Evolutionary conservation across 2,797 vertebrate genomes (phyloP).

Genomic region (Galaxias olidus): DNA sequence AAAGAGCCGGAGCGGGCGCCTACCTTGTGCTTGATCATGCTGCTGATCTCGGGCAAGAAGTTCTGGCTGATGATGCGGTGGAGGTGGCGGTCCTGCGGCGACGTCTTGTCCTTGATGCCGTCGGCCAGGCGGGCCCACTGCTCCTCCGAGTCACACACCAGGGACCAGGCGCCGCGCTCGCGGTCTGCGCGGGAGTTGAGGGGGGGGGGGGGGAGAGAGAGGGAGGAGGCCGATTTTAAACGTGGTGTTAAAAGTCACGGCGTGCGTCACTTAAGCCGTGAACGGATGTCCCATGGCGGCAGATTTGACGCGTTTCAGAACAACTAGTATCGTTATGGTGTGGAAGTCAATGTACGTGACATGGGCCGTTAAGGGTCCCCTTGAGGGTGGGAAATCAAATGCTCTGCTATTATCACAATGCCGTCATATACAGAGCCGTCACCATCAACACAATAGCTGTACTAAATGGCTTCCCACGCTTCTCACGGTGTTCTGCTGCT

Average conservation of each 20-base stretch:
- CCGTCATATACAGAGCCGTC: background rate
- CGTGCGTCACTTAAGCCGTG: too few species aligned
- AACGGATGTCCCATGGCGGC: too few species aligned
- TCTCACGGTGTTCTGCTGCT: too few species aligned
- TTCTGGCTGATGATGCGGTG: conserved; percentile 95
- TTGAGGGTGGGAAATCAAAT: too few species aligned
- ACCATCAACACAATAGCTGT: background rate
- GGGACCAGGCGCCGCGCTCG: conserved; percentile 83
- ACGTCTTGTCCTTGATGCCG: conserved; percentile 90
- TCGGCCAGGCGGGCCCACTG: conserved; percentile 93
- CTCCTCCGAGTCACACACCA: conserved; percentile 92
- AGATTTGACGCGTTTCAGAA: too few species aligned
- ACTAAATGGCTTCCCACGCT: too few species aligned
- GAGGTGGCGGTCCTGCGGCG: conserved; percentile 91
- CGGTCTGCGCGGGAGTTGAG: conserved; percentile 40
- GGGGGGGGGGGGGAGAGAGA: background rate
- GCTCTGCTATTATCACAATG: background rate
- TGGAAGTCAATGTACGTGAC: too few species aligned
- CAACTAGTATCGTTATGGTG: too few species aligned
- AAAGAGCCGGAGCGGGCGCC: background rate
- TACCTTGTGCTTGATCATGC: conserved; percentile 96
- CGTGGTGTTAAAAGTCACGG: background rate
- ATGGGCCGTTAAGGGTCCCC: too few species aligned
- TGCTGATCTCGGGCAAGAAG: conserved; percentile 97
- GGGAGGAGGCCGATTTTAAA: background rate